These are phyloP conservation scores for Vimba vimba DNA, from an alignment of 2,113 vertebrate genomes.

Conservation along the genomic window DNA sequence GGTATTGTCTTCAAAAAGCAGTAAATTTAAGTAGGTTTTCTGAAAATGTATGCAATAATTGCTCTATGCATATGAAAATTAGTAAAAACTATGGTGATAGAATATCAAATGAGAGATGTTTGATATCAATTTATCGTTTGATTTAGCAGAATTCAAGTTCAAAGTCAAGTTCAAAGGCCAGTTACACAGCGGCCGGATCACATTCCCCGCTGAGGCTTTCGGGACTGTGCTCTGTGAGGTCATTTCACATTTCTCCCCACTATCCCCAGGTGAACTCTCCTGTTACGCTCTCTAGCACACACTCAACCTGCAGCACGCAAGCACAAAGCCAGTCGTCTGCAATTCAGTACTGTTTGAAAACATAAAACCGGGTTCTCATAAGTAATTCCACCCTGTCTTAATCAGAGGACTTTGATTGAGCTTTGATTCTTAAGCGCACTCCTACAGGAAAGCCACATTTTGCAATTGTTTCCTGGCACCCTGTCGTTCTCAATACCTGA, in stretches of 20 bases:
- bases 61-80: too few species aligned
- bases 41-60: background rate
- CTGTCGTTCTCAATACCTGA: background rate
- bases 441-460: constrained; percentile 10
- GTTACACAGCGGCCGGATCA: constrained; percentile 7
- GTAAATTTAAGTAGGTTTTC: background rate
- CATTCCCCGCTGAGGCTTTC: constrained; percentile 11
- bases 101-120: background rate
- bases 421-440: background rate
- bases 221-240: constrained; percentile 8
- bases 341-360: constrained; percentile 15
- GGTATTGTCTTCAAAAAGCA: background rate
- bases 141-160: background rate
- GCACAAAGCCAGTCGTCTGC: constrained; percentile 23
- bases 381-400: constrained; percentile 6
- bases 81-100: background rate
- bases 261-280: constrained; percentile 43
- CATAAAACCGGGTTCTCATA: background rate
- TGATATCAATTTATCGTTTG: background rate
- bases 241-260: constrained; percentile 1
- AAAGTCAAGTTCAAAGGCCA: constrained; percentile 38
- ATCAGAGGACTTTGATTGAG: background rate
- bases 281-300: background rate
- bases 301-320: background rate
- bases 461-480: background rate